Conservation (phyloP, 2,797 vertebrate genomes). For the Crotalus adamanteus region DNA sequence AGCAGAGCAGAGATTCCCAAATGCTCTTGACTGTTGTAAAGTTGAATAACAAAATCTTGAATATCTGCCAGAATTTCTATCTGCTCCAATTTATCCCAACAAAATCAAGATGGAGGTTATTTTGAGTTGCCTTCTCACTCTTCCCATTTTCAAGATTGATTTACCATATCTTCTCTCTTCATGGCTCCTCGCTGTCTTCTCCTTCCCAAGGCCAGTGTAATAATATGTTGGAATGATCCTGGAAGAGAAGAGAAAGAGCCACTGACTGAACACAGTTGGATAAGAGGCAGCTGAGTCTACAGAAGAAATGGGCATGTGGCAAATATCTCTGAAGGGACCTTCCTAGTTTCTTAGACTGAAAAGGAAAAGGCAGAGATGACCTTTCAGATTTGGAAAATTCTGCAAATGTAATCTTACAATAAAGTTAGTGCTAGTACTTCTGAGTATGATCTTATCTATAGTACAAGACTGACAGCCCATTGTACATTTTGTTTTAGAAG, state of each 20-base stretch:
- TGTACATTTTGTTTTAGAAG: background rate
- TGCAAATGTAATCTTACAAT: background rate
- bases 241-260: background rate
- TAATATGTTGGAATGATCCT: background rate
- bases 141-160: background rate
- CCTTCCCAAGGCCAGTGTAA: background rate
- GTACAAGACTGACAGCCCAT: background rate
- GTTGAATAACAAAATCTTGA: background rate
- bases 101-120: background rate
- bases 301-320: background rate
- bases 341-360: background rate
- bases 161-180: background rate
- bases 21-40: background rate
- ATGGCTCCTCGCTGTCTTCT: background rate
- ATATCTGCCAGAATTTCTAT: background rate
- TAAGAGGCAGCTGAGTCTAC: background rate
- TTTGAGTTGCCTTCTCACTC: background rate
- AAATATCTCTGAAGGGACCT: background rate
- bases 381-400: background rate
- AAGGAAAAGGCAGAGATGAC: background rate
- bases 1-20: background rate
- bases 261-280: background rate
- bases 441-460: background rate
- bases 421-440: background rate
- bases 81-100: background rate